Conservation (phyloP, 2,797 vertebrate genomes). For the Eleutherodactylus coqui region DNA sequence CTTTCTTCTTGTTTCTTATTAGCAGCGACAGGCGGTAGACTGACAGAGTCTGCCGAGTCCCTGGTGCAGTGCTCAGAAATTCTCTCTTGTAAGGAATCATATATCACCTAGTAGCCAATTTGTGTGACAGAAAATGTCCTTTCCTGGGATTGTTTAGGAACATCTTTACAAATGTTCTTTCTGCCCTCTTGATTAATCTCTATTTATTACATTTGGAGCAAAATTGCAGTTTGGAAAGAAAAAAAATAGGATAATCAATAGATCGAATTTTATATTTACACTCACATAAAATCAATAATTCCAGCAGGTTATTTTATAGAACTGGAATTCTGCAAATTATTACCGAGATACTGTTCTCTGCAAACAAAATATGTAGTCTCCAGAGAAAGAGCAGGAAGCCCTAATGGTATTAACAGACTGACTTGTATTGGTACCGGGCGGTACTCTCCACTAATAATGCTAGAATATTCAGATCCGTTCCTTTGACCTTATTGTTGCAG, state of each 20-base stretch:
- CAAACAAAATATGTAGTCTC: slow-evolving; percentile 36
- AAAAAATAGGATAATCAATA: slow-evolving; percentile 39
- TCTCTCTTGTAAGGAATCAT: slow-evolving; percentile 38
- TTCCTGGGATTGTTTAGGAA: slow-evolving; percentile 22
- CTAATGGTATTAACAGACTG: slow-evolving; percentile 47
- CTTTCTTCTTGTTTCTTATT: slow-evolving; percentile 41
- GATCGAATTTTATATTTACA: slow-evolving; percentile 30
- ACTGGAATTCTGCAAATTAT: slow-evolving; percentile 27
- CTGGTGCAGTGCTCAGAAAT: slow-evolving; percentile 42
- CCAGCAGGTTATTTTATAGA: slow-evolving; percentile 38
- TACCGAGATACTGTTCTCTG: slow-evolving; percentile 18
- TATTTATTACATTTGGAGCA: slow-evolving; percentile 21
- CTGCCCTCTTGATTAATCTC: slow-evolving; percentile 14
- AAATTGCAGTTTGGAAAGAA: neutral
- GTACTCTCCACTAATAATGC: slow-evolving; percentile 40
- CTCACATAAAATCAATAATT: slow-evolving; percentile 43
- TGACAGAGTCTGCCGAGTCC: slow-evolving; percentile 36
- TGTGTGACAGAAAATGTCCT: slow-evolving; percentile 42
- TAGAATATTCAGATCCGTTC: slow-evolving; percentile 48
- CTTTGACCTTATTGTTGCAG: slow-evolving; percentile 50
- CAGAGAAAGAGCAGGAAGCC: slow-evolving; percentile 16
- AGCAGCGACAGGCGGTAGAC: slow-evolving; percentile 34
- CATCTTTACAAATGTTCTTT: slow-evolving; percentile 51
- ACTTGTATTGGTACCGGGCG: slow-evolving; percentile 41
- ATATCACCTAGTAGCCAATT: slow-evolving; percentile 44